Percentiles rank a stretch among this genome's conserved stretches.
Conservation (phyloP, 2,888 invertebrate genomes). For the Tetrapedia diversipes region DNA sequence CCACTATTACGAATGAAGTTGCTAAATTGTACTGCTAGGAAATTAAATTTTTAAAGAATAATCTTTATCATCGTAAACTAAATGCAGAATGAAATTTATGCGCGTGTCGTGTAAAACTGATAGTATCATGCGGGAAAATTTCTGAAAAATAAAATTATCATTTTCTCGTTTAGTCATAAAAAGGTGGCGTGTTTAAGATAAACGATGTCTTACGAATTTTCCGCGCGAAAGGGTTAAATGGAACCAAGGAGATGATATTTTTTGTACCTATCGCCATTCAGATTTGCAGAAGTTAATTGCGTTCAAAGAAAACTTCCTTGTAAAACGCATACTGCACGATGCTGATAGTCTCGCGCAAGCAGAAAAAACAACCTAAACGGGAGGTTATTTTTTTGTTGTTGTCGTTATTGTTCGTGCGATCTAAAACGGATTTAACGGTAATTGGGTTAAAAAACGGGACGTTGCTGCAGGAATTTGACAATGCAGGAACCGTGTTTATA, state of each 20-base stretch:
- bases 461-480: constrained; percentile 24
- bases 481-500: constrained; percentile 23
- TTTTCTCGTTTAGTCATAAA: too few relatives aligned
- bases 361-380: neutral
- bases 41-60: neutral
- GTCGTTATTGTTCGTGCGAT: neutral
- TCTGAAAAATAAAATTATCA: too few relatives aligned
- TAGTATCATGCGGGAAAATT: too few relatives aligned
- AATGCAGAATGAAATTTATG: too few relatives aligned
- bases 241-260: neutral
- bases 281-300: constrained; percentile 16
- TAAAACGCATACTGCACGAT: neutral
- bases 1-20: too few relatives aligned
- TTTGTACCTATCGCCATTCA: neutral
- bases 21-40: neutral
- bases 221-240: neutral
- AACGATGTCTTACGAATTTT: too few relatives aligned
- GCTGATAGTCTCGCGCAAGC: neutral
- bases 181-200: too few relatives aligned
- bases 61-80: too few relatives aligned
- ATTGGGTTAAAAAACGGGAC: constrained; percentile 23
- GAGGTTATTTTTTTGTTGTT: too few relatives aligned
- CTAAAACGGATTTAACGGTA: constrained; percentile 23
- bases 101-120: too few relatives aligned
- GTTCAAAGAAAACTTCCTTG: constrained; percentile 1